A percentile compares a stretch with the other conserved stretches of the same genome.
These are phyloP conservation scores for Blastomussa wellsi DNA, from an alignment of 92 coral and sea anemone species.

Conservation along the genomic window DNA sequence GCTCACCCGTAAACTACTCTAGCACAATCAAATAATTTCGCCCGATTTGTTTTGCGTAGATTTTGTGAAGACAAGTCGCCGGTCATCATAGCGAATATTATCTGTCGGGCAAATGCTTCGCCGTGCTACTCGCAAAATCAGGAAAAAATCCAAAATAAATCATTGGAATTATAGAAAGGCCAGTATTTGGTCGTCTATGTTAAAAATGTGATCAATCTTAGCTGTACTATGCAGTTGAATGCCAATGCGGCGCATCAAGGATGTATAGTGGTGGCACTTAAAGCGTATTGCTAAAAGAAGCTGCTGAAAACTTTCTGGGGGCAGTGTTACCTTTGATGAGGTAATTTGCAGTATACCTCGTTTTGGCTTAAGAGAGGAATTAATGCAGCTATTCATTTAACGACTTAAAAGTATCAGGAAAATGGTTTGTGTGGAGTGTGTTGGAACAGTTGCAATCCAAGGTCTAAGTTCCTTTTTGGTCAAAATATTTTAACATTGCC, in stretches of 20 bases:
- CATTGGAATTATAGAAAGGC: background rate
- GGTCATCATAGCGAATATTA: background rate
- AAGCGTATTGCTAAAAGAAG: background rate
- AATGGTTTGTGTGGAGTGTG: background rate
- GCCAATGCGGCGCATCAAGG: conserved; percentile 8
- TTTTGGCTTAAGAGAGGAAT: background rate
- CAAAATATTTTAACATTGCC: background rate
- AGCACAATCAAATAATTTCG: background rate
- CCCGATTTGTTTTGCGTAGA: conserved; percentile 1
- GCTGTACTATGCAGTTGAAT: background rate
- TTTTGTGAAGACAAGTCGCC: background rate
- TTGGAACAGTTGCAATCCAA: background rate
- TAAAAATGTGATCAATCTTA: conserved; percentile 9
- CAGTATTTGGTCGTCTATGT: conserved; percentile 9
- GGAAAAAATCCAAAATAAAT: background rate
- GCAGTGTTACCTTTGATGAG: background rate
- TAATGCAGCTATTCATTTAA: background rate
- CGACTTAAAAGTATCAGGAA: background rate
- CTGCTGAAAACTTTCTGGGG: background rate
- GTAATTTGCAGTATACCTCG: background rate
- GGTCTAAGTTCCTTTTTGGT: background rate
- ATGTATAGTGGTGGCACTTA: background rate
- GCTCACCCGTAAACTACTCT: background rate
- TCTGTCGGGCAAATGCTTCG: background rate
- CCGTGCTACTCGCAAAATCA: background rate